Evolutionary conservation across 1,140 invertebrate species (phyloP).

Genomic region (Bradynema listronoti): DNA sequence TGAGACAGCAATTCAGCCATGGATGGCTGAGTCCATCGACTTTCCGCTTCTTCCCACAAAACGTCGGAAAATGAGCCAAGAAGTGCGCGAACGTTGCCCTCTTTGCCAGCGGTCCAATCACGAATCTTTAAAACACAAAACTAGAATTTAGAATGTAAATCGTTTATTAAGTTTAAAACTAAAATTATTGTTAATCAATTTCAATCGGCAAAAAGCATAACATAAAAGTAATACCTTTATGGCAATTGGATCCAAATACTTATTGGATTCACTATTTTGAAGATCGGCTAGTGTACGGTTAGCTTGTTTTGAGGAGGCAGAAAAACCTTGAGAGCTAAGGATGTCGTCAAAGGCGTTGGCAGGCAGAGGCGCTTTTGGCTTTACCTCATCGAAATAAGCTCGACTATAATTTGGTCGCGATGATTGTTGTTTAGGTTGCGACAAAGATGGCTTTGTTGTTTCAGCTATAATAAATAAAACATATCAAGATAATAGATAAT

Average conservation of each 20-base stretch:
- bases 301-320: constrained; percentile 25
- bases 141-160: neutral
- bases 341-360: constrained; percentile 46
- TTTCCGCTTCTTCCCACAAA: constrained; percentile 78
- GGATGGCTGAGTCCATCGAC: constrained; percentile 76
- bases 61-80: constrained; percentile 86
- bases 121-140: constrained; percentile 61
- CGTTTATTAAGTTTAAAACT: neutral
- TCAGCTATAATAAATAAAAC: too few relatives aligned
- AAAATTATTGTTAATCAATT: too few relatives aligned
- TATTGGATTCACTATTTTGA: constrained; percentile 35
- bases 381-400: constrained; percentile 28
- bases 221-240: constrained; percentile 23
- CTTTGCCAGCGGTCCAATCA: constrained; percentile 87
- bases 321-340: constrained; percentile 44
- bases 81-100: constrained; percentile 86
- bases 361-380: constrained; percentile 13
- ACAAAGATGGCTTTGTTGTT: too few relatives aligned
- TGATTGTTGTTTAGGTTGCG: too few relatives aligned
- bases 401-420: constrained; percentile 35
- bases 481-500: too few relatives aligned
- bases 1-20: constrained; percentile 85
- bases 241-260: constrained; percentile 41
- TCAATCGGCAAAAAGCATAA: too few relatives aligned
- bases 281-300: constrained; percentile 44